Evolutionary conservation across 2,888 invertebrate genomes (phyloP).

Genomic region (Electrophaes corylata): DNA sequence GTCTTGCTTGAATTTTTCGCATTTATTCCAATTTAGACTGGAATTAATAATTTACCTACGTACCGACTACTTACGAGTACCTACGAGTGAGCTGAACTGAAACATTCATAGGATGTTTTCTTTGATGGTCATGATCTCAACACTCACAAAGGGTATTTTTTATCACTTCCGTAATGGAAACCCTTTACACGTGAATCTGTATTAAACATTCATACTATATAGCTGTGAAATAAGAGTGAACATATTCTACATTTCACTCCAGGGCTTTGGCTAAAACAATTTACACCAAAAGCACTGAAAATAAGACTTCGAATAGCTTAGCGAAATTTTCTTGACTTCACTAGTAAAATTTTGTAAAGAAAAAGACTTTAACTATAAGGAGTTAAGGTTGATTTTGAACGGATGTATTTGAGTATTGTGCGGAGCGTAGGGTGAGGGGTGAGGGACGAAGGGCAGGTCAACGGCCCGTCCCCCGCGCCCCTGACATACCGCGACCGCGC

Average conservation of each 20-base stretch:
- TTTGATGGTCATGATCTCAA: slow-evolving; percentile 16
- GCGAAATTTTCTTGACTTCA: slow-evolving; percentile 66
- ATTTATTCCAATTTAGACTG: neutral
- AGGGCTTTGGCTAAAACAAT: slow-evolving; percentile 55
- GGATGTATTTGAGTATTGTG: slow-evolving; percentile 48
- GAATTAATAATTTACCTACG: neutral
- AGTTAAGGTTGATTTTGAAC: slow-evolving; percentile 66
- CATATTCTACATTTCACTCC: slow-evolving; percentile 41
- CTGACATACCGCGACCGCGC: slow-evolving; percentile 43
- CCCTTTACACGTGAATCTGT: slow-evolving; percentile 25
- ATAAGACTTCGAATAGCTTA: slow-evolving; percentile 67
- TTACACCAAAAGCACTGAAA: slow-evolving; percentile 64
- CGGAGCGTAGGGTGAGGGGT: slow-evolving; percentile 52
- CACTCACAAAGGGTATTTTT: slow-evolving; percentile 26
- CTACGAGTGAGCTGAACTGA: neutral
- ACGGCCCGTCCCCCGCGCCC: slow-evolving; percentile 52
- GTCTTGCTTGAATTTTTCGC: neutral
- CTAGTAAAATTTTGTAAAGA: slow-evolving; percentile 50
- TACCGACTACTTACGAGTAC: neutral
- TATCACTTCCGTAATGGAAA: slow-evolving; percentile 31
- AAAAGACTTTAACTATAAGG: slow-evolving; percentile 57
- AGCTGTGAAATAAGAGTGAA: slow-evolving; percentile 41
- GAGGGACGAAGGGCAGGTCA: slow-evolving; percentile 68
- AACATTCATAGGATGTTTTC: slow-evolving; percentile 3
- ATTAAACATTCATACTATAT: slow-evolving; percentile 40